Evolutionary conservation across 2,113 vertebrate genomes (phyloP).

Genomic region (Petromus typicus): DNA sequence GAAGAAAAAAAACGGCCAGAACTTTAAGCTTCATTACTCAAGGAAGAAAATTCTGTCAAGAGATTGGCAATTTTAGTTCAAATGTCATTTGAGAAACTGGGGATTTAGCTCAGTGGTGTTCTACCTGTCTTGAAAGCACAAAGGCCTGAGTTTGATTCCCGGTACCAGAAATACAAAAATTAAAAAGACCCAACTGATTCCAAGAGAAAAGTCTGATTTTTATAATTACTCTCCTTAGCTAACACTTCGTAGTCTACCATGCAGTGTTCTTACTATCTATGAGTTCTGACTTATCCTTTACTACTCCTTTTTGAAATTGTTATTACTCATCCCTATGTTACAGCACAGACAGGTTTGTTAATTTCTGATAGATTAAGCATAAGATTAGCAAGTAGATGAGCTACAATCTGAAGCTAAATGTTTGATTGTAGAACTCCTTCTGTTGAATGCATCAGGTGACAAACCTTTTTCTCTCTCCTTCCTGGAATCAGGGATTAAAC

Average conservation of each 20-base stretch:
- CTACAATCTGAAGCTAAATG: constrained; percentile 6
- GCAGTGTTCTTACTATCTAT: background rate
- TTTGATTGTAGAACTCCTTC: background rate
- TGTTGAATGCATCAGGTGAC: background rate
- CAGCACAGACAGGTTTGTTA: background rate
- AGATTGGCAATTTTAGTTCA: constrained; percentile 6
- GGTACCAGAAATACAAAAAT: too few species aligned
- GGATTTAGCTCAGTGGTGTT: too few species aligned
- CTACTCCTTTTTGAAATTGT: background rate
- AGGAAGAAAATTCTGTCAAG: constrained; percentile 9
- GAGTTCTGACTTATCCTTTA: background rate
- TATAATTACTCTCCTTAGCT: background rate
- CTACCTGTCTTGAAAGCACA: too few species aligned
- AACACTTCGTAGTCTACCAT: constrained; percentile 26
- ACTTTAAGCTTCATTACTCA: background rate
- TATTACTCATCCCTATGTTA: background rate
- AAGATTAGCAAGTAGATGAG: background rate
- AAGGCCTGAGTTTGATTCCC: too few species aligned
- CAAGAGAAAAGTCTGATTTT: background rate
- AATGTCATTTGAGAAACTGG: background rate
- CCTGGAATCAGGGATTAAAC: too few species aligned
- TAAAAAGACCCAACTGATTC: background rate
- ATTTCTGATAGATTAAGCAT: background rate
- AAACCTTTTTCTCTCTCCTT: background rate
- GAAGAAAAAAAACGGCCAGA: background rate